Percentiles rank a stretch among this genome's conserved stretches.
Conservation (phyloP, 2,113 vertebrate genomes). For the Serinus canaria region DNA sequence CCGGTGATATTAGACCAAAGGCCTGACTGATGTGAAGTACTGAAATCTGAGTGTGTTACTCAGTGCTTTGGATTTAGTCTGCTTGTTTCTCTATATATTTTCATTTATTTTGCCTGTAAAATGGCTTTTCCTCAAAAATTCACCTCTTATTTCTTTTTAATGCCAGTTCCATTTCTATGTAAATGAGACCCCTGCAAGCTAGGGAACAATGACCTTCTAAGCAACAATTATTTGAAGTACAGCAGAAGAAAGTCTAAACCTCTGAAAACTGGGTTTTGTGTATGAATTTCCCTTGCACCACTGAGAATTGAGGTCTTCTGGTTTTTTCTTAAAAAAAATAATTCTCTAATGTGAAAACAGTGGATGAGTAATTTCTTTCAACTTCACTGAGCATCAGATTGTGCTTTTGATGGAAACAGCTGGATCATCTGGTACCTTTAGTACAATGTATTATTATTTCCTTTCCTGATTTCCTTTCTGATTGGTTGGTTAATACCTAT, state of each 20-base stretch:
- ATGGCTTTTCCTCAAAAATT: neutral
- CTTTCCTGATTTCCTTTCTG: neutral
- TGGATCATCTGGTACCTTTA: neutral
- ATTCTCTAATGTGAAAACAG: neutral
- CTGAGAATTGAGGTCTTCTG: neutral
- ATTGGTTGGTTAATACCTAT: neutral
- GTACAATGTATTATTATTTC: too few species aligned
- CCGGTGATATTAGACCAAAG: neutral
- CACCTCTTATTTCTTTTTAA: neutral
- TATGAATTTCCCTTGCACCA: neutral
- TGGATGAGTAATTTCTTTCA: neutral
- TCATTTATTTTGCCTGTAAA: neutral
- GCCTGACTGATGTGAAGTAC: neutral
- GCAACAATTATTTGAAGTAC: neutral
- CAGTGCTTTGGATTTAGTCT: neutral
- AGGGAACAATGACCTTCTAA: neutral
- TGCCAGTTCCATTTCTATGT: neutral
- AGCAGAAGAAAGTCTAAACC: neutral
- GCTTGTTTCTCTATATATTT: neutral
- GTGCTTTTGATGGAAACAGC: neutral
- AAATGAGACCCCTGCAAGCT: neutral
- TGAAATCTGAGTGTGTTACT: neutral
- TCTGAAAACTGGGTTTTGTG: neutral
- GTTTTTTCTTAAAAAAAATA: fast-evolving
- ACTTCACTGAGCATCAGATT: neutral